Base-by-base conservation (phyloP, 1,140 invertebrate genomes). In the Palaemon carinicauda region DNA sequence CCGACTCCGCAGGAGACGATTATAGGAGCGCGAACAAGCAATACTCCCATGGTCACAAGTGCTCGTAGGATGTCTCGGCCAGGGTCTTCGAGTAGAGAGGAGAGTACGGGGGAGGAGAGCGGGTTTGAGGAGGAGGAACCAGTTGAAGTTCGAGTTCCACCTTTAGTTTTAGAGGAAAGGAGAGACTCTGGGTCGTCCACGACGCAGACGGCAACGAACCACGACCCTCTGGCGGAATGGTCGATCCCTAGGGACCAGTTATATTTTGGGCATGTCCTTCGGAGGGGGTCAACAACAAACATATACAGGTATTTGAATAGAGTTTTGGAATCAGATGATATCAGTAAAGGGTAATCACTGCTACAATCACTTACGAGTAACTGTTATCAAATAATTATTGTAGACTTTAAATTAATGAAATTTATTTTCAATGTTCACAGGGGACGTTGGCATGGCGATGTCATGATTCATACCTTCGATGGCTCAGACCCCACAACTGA, bases 361-460 rank as follows among this genome's bases (percentile, higher is more conserved):
- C 3, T 41, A 9, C 12, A 5, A 0, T 41, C 7, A 41, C 41
- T 41, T 41, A 41, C 12, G 41, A 9, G 1, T 41, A 41, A 41
- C 12, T 12, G 7, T 41, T 41, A 5, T n/a, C 12, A 12, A 41
- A 41, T 4, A 1, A 41, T 41, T 41, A 4, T 5, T 41, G 41
- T 41, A 9, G 41, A 41, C 41, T 41, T 41, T 5, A 12, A 5
- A 41, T 41, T 5, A 41, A 41, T 41, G 41, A 41, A n/a, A n/a
- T n/a, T 41, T 41, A 5, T 41, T 41, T 41, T 41, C 41, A 41
- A 4, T 41, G 12, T 75, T 31, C 52, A 21, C 90, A 92, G 92
- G 81, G 92, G 92, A 4, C 90, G 90, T 1, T 93, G 92, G 92
- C 92, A 93, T 88, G 92, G 92, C 14, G 92, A 93, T 56, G 92